Percentiles rank a stretch among this genome's conserved stretches.
Evolutionary conservation across 2,113 vertebrate species (phyloP).

Genomic region (Chloropsis cyanopogon): DNA sequence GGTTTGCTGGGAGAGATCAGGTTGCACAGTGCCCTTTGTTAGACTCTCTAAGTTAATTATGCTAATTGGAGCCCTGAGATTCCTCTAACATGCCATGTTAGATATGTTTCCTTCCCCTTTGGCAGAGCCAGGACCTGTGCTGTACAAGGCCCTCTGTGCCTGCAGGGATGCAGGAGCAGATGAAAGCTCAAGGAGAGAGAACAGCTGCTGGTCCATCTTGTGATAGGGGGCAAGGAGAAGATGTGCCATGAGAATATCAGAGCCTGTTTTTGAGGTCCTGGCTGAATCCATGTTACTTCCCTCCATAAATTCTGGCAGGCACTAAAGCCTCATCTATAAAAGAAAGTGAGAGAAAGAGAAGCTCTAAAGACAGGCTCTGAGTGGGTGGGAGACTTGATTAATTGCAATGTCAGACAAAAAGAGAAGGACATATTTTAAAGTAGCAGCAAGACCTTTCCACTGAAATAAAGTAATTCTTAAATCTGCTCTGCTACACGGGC

Average conservation of each 20-base stretch:
- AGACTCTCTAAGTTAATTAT: conserved; percentile 71
- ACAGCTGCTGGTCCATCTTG: not conserved
- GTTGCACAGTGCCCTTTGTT: conserved; percentile 69
- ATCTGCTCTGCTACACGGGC: conserved; percentile 1
- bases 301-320: conserved; percentile 42
- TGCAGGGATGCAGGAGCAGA: not conserved
- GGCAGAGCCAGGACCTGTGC: not conserved
- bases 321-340: conserved; percentile 35
- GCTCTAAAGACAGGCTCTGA: conserved; percentile 46
- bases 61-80: conserved; percentile 65
- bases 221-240: not conserved
- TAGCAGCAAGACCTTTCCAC: conserved; percentile 51
- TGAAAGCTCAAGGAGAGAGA: not conserved
- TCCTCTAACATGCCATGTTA: conserved; percentile 40
- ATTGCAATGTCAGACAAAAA: conserved; percentile 52
- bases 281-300: not conserved
- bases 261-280: conserved; percentile 15
- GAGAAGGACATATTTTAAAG: conserved; percentile 63
- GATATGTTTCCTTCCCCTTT: not conserved
- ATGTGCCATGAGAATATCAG: not conserved
- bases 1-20: conserved; percentile 69
- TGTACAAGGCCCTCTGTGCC: not conserved
- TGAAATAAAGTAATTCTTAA: conserved; percentile 63
- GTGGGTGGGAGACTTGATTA: conserved; percentile 52
- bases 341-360: conserved; percentile 17